Base-by-base conservation (phyloP, 1,140 invertebrate genomes). In the Drosophila simulans region DNA sequence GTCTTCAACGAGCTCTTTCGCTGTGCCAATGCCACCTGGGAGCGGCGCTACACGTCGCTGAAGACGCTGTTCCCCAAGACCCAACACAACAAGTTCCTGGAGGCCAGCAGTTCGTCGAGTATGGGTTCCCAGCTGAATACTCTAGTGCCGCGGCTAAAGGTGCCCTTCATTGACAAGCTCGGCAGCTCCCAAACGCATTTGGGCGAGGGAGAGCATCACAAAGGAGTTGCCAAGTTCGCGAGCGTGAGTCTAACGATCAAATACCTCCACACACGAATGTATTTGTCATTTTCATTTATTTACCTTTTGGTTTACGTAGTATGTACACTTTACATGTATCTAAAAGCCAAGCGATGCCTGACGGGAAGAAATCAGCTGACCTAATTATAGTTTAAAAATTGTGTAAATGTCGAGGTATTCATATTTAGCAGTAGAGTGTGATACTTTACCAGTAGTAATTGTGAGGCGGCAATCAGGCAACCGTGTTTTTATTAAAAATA, bases 1-100 rank as follows among this genome's bases (percentile, higher is more conserved):
- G 97, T 99, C 12, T 93, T 99, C 2, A 99, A 99, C 93, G 99
- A 99, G 92, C 93, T 99, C 0, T 93, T 99, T 2, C 93, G 98
- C 69, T 98, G 97, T 89, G 97, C 97, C 48, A 98, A 99, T 93
- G 95, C 96, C 3, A 94, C 95, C 48, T 98, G 98, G 95, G 98
- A 98, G 91, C 94, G 94, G 20, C 95, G 95, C 66, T 97, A 97
- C 73, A 95, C 95, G 55, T 93, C 94, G n/a, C 91, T 98, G 84
- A 96, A 91, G 60, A 73, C 70, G 1, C 55, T 92, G 0, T 81
- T 92, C n/a, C 91, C 92, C 5, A 69, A 92, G 91, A 48, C 75
- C 92, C 25, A 94, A 91, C 65, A 93, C 82, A 68, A 93, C 91
- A 80, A 82, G 42, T 72, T 77, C 39, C 76, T 91, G 7, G 91